Base-by-base conservation (phyloP, 2,888 invertebrate species). In the Allophyes oxyacanthae region DNA sequence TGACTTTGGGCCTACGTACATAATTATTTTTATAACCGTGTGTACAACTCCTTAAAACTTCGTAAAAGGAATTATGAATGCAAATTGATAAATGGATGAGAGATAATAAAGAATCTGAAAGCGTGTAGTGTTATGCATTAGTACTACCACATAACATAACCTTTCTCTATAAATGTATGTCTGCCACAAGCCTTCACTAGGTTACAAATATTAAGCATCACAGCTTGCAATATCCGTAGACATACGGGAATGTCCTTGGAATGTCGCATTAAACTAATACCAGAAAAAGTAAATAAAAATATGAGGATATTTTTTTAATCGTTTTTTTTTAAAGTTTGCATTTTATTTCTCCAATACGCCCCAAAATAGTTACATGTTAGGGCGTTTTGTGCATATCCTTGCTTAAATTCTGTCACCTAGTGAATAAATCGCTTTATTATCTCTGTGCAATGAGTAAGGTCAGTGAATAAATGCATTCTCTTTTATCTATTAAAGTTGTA, bases 401-500 rank as follows among this genome's bases (percentile, higher is more conserved):
- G n/a, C n/a, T n/a, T 6, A 25, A 25, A 13, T 36, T 28, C 28
- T 52, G 20, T 33, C 11, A 36, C 30, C 14, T n/a, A 13, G n/a
- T 14, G 14, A 50, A 66, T n/a, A 30, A 38, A 26, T 9, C 15
- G 13, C 40, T 25, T 36, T 11, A 46, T 34, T 14, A 20, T 7
- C n/a, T 33, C 20, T 38, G 30, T 38, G 9, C 3, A 33, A 10
- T 26, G 7, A 7, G n/a, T 48, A 62, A 32, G 42, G 40, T 9
- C 33, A 28, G 14, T 38, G 10, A 33, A 32, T 45, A 32, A 60
- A 57, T 58, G 62, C 40, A 54, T 59, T 65, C 26, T 55, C 34
- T 41, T 60, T 42, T 52, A 51, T 44, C 65, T 34, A 42, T 38
- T 75, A 72, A 82, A 79, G 84, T 80, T 89, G 86, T 89, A 89